Conservation (phyloP, 2,797 vertebrate genomes). For the Poecilia gillii region DNA sequence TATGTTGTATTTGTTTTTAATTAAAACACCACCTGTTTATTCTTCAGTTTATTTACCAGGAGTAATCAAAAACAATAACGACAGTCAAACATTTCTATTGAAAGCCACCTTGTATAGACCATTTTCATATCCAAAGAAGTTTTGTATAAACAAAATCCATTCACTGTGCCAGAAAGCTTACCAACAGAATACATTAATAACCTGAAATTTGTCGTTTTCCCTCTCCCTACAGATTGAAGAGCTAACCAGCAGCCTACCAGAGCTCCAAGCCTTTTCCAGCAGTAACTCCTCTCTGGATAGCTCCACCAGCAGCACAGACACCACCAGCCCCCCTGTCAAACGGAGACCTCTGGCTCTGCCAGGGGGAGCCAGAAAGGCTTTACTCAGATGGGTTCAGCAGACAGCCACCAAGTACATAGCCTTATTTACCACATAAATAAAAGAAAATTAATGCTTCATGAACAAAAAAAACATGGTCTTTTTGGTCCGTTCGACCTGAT, state of each 20-base stretch:
- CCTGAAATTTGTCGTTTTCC: slow-evolving; percentile 5
- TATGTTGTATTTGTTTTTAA: not conserved
- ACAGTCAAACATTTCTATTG: not conserved
- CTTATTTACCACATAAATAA: not conserved
- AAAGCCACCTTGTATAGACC: not conserved
- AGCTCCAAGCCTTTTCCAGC: slow-evolving; percentile 86
- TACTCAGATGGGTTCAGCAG: slow-evolving; percentile 94
- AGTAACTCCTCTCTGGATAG: slow-evolving; percentile 94
- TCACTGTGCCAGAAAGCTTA: not conserved
- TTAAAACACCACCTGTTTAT: not conserved
- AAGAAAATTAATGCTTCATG: not conserved
- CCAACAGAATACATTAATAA: not conserved
- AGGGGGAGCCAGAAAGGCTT: slow-evolving; percentile 91
- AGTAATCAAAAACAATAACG: not conserved
- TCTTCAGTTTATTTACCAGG: not conserved
- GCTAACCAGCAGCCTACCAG: slow-evolving; percentile 91
- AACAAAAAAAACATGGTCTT: not conserved
- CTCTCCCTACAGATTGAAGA: slow-evolving; percentile 89
- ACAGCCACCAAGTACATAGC: slow-evolving; percentile 88
- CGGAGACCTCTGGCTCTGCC: slow-evolving; percentile 88
- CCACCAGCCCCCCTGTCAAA: slow-evolving; percentile 92
- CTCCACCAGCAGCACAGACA: slow-evolving; percentile 87
- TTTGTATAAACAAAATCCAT: not conserved
- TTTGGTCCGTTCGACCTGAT: slow-evolving; percentile 5
- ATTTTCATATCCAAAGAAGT: not conserved